These are phyloP conservation scores for Vanessa tameamea DNA, from an alignment of 1,140 invertebrate species.

Conservation along the genomic window DNA sequence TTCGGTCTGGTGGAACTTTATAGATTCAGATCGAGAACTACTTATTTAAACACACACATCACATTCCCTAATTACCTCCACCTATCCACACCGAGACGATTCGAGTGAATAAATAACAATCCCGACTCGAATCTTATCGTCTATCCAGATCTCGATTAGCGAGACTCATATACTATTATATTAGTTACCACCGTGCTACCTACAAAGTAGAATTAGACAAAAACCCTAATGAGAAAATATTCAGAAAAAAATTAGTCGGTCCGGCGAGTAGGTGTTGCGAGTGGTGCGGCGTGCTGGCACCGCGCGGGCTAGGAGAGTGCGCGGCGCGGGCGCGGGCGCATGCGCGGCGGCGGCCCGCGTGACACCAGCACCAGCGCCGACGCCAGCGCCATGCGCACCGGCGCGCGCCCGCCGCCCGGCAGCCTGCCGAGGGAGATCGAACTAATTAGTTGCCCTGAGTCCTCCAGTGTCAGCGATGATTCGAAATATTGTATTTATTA, in stretches of 20 bases:
- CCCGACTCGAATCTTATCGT: background rate
- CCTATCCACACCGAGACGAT: conserved; percentile 6
- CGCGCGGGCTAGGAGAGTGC: conserved; percentile 46
- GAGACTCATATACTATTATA: background rate
- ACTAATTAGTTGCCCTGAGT: too few species aligned
- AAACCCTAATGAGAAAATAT: too few species aligned
- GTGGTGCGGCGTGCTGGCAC: conserved; percentile 6
- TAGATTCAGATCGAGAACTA: conserved; percentile 23
- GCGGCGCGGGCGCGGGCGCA: conserved; percentile 82
- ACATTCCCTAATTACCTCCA: conserved; percentile 9
- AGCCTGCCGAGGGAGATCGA: conserved; percentile 72
- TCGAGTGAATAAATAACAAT: background rate
- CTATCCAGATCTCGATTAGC: background rate
- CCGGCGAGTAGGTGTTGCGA: too few species aligned
- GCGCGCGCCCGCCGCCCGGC: conserved; percentile 88
- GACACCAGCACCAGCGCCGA: conserved; percentile 87
- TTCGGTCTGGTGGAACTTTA: background rate
- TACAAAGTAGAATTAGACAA: too few species aligned
- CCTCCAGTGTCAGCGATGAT: too few species aligned
- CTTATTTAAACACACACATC: conserved; percentile 15
- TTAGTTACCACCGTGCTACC: background rate
- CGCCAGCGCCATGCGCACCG: conserved; percentile 87
- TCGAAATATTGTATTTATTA: too few species aligned
- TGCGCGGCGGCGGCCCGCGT: conserved; percentile 83
- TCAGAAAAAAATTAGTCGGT: too few species aligned